Conservation (phyloP, 1,140 invertebrate species). For the Pseudomyrmex pallidus region DNA sequence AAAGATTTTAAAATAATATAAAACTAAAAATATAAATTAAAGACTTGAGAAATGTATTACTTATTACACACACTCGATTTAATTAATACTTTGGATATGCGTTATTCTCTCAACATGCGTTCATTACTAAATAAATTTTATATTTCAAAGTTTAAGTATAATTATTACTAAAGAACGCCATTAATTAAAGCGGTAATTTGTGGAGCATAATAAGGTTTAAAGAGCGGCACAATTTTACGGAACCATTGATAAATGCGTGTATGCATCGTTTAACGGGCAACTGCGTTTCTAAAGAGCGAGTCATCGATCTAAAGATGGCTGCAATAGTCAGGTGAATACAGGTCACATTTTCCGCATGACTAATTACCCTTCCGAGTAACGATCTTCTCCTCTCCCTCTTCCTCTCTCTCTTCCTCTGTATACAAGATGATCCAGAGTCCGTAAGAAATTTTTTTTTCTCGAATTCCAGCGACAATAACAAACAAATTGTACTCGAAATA, state of each 20-base stretch:
- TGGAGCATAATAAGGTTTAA: conserved; percentile 18
- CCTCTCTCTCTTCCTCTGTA: background rate
- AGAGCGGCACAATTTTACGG: conserved; percentile 37
- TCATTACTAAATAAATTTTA: background rate
- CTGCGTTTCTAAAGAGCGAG: conserved; percentile 52
- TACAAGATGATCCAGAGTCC: conserved; percentile 25
- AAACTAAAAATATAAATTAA: no score
- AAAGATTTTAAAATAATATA: no score
- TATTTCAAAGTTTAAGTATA: background rate
- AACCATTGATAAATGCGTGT: conserved; percentile 42
- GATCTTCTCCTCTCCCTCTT: background rate
- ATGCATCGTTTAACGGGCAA: conserved; percentile 56
- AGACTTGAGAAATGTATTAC: no score
- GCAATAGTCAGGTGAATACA: conserved; percentile 54
- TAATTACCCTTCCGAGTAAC: conserved; percentile 43
- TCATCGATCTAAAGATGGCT: conserved; percentile 61
- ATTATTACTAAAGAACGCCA: background rate
- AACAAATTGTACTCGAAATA: background rate
- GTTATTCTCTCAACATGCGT: background rate
- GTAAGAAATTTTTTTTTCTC: background rate
- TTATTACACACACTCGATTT: no score
- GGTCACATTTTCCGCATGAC: conserved; percentile 57
- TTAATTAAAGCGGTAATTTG: conserved; percentile 26
- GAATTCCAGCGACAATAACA: no score
- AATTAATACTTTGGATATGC: no score